These are phyloP conservation scores for Tolypeutes matacus DNA, from an alignment of 2,797 vertebrate species.

Conservation along the genomic window DNA sequence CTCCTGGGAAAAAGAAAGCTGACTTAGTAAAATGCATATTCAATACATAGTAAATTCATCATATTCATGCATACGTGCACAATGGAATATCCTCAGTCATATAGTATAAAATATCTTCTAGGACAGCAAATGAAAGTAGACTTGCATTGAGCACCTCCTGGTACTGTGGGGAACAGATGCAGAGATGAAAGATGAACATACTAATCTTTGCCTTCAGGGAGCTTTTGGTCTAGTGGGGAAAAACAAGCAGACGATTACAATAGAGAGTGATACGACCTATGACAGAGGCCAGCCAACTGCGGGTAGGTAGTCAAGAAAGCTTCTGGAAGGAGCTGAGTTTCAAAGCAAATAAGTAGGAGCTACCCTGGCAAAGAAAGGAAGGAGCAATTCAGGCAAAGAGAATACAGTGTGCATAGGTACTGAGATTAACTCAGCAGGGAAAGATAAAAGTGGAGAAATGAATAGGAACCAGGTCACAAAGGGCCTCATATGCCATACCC, in stretches of 20 bases:
- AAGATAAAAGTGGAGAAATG: neutral
- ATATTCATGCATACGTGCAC: neutral
- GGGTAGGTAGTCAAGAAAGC: neutral
- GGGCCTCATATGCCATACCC: neutral
- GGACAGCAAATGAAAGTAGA: neutral
- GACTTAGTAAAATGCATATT: neutral
- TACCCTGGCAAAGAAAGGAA: neutral
- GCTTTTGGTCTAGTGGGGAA: neutral
- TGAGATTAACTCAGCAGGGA: neutral
- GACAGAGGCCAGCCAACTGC: neutral
- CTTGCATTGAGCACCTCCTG: neutral
- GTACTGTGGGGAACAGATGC: neutral
- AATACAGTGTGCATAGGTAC: neutral
- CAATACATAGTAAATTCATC: slow-evolving; percentile 6
- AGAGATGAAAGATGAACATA: neutral
- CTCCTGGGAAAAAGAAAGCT: neutral
- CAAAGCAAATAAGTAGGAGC: neutral
- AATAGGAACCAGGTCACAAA: neutral
- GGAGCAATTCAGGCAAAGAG: neutral
- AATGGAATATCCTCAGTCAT: neutral
- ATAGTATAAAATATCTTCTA: neutral
- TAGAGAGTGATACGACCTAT: neutral
- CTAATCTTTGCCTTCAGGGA: neutral
- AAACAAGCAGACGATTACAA: neutral
- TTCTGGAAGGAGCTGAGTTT: neutral